Evolutionary conservation across 2,797 vertebrate genomes (phyloP).

Genomic region (Enteromius treurensis): DNA sequence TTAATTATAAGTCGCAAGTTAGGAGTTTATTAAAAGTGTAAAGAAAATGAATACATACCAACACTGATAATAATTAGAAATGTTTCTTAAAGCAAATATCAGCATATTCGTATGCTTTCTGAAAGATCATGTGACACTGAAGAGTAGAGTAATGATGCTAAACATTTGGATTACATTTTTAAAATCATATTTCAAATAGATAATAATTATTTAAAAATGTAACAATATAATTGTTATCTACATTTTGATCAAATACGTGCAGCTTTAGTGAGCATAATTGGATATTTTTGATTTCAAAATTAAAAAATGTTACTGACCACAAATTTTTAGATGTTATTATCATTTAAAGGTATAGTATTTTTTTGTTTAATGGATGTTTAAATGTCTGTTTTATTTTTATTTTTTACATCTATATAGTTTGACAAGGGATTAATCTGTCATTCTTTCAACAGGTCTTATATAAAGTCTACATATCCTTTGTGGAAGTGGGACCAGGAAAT

Average conservation of each 20-base stretch:
- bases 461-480: conserved; percentile 95
- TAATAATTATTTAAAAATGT: background rate
- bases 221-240: background rate
- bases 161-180: background rate
- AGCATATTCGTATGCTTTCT: background rate
- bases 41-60: background rate
- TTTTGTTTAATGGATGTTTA: background rate
- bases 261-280: background rate
- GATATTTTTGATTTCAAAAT: background rate
- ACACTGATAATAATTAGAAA: background rate
- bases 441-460: conserved; percentile 84
- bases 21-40: background rate
- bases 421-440: background rate
- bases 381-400: background rate
- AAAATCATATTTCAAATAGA: background rate
- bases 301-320: background rate
- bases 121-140: background rate
- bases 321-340: too few relatives aligned
- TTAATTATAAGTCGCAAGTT: background rate
- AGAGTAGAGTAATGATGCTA: background rate
- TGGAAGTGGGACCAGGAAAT: conserved; percentile 87
- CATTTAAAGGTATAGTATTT: background rate
- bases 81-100: background rate
- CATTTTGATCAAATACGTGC: background rate
- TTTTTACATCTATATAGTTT: background rate